Evolutionary conservation across 2,113 vertebrate species (phyloP), one percentile per base, ranked within the genome.

Genomic region (Prunella fulvescens): DNA sequence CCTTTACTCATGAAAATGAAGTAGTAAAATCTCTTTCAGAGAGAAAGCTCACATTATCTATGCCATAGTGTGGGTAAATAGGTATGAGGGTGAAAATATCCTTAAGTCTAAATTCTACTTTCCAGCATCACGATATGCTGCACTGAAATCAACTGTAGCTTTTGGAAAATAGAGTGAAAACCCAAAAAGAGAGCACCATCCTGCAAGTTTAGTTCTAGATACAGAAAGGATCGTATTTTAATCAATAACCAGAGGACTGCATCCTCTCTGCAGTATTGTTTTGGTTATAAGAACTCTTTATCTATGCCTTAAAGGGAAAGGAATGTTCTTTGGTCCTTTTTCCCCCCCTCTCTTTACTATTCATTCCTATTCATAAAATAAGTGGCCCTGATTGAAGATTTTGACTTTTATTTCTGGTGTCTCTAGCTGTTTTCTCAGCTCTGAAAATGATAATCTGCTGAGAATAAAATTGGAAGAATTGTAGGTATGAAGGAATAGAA

Each of bases 311-410:
- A 50, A 50, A 79, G 42, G 14, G 28, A 73, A 44, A 56, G 9
- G 26, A n/a, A 67, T n/a, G 4, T 22, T 31, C 24, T 40, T 89
- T 39, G 33, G 24, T 15, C 7, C 11, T 22, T 65, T 37, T 29
- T 3, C 1, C 2, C 2, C 2, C 8, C 3, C 35, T 39, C 24
- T 2, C 6, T 2, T 0, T 39, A 33, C 3, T 22, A 9, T 64
- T 14, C 4, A 23, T 64, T 26, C n/a, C 22, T 47, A 13, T 58
- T 31, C 8, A 35, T 53, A 64, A 60, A 64, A 33, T 58, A 64
- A 64, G 6, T n/a, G 22, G 18, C 11, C 26, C 37, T 19, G 11
- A 35, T 4, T 28, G 42, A 74, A 64, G 22, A 8, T 58, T 70
- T 58, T 42, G 10, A 24, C 16, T 81, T 80, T 76, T 76, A 14